Base-by-base conservation (phyloP, 92 coral and sea anemone genomes). In the Phymanthus crucifer region DNA sequence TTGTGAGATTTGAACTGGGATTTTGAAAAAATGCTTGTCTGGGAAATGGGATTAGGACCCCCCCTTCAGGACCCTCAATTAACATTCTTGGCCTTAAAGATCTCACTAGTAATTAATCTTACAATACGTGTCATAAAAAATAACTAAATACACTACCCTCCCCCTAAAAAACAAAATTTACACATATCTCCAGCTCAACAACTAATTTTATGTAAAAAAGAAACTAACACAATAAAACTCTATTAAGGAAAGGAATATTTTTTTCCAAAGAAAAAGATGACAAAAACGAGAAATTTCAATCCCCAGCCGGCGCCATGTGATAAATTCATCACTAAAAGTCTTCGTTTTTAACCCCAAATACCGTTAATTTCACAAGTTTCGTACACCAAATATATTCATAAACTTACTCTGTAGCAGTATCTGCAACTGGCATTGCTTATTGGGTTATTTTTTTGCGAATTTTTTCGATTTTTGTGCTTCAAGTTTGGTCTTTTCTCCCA, bases 371-470 rank as follows among this genome's bases (percentile, higher is more conserved):
- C 3, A 12, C 16, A 61, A 9, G 1, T 29, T 7, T 61, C n/a
- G 9, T 40, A 17, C 2, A 2, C 64, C 36, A 35, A 23, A 56
- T 32, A 21, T 18, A 5, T 17, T 19, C 4, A 23, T 14, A 32
- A 37, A 71, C 92, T 78, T 71, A 89, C 92, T 85, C 89, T 67
- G 82, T 70, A 16, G 77, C 89, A 43, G 75, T 75, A 66, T 85
- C 92, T 27, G 77, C 71, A 18, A 66, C 85, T 36, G 92, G 92
- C 92, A 89, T 89, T 6, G 32, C 66, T 32, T 16, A 36, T 5
- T 40, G 9, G 40, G 40, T 48, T 54, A 14, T 45, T 54, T 71
- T 71, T 36, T 12, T 13, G 32, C 9, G 72, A 50, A 71, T 71
- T 29, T 38, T 19, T 37, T 26, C 32, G 70, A 7, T 26, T 73